Conservation (phyloP, 1,140 invertebrate genomes). For the Drosophila triauraria region DNA sequence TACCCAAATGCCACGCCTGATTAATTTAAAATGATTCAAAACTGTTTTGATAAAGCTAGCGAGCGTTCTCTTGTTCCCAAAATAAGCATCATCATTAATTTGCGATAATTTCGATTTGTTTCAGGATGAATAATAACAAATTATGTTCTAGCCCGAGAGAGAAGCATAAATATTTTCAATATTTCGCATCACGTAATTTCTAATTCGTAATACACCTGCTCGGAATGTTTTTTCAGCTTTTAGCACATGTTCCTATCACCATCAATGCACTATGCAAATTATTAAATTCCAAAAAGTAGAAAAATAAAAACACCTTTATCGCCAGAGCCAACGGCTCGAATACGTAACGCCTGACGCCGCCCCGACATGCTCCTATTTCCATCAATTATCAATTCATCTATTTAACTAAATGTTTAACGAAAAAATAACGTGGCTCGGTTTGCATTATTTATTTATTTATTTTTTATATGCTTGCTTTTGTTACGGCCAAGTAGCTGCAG, state of each 20-base stretch:
- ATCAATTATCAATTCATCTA: conserved; percentile 45
- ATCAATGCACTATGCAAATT: conserved; percentile 44
- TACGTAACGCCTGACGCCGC: conserved; percentile 15
- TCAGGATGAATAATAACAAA: conserved; percentile 4
- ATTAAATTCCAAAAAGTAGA: conserved; percentile 1
- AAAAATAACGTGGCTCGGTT: conserved; percentile 29
- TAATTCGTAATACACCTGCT: conserved; percentile 11
- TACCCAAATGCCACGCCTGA: neutral
- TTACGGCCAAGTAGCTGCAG: conserved; percentile 13
- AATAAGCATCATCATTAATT: neutral
- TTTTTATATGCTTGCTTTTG: conserved; percentile 27
- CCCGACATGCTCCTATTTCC: conserved; percentile 27
- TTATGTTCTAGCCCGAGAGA: neutral
- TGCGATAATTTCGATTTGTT: conserved; percentile 1
- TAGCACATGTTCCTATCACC: conserved; percentile 20
- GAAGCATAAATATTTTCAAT: conserved; percentile 7
- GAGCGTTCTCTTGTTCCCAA: neutral
- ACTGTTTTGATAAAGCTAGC: neutral
- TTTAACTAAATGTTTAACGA: conserved; percentile 51
- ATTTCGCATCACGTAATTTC: too few species aligned
- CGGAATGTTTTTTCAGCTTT: conserved; percentile 21
- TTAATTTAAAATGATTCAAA: conserved; percentile 1
- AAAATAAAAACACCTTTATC: neutral
- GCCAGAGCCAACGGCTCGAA: neutral
- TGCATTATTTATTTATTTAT: conserved; percentile 27